phyloP scores from a whole-genome alignment of 2,797 vertebrate species.

The Toxotes lorentzi region DNA sequence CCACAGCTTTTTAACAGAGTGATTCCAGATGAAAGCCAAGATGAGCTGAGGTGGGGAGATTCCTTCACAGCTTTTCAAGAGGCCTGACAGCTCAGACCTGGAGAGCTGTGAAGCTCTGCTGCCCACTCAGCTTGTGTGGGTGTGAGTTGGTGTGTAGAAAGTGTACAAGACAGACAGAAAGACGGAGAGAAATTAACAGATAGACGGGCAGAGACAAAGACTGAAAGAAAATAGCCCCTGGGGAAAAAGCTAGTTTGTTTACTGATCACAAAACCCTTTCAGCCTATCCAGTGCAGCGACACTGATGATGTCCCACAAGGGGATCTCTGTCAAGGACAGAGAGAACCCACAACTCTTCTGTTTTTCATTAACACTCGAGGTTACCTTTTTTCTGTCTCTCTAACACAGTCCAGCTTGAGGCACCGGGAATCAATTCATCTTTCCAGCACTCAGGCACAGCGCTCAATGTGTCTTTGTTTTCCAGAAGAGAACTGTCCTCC shows the following conservation, averaged over 20 bases:
- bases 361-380: slow-evolving; percentile 70
- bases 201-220: background rate
- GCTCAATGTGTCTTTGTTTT: slow-evolving; percentile 71
- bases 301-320: slow-evolving; percentile 46
- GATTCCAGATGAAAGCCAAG: slow-evolving; percentile 63
- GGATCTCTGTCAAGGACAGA: too few species aligned
- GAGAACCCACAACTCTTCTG: slow-evolving; percentile 56
- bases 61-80: slow-evolving; percentile 43
- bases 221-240: background rate
- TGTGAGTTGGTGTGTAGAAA: slow-evolving; percentile 14
- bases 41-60: slow-evolving; percentile 50
- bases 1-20: slow-evolving; percentile 31
- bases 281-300: slow-evolving; percentile 38
- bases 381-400: slow-evolving; percentile 65
- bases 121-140: slow-evolving; percentile 6
- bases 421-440: slow-evolving; percentile 63
- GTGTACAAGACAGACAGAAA: slow-evolving; percentile 14
- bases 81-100: slow-evolving; percentile 30
- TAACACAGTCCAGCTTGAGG: slow-evolving; percentile 65
- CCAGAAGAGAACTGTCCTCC: slow-evolving; percentile 40
- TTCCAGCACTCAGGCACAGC: slow-evolving; percentile 57
- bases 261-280: slow-evolving; percentile 43
- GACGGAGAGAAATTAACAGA: slow-evolving; percentile 12
- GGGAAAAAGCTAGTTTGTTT: slow-evolving; percentile 48
- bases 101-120: slow-evolving; percentile 9